Evolutionary conservation across 2,888 invertebrate species (phyloP).

Genomic region (Pocota personata): DNA sequence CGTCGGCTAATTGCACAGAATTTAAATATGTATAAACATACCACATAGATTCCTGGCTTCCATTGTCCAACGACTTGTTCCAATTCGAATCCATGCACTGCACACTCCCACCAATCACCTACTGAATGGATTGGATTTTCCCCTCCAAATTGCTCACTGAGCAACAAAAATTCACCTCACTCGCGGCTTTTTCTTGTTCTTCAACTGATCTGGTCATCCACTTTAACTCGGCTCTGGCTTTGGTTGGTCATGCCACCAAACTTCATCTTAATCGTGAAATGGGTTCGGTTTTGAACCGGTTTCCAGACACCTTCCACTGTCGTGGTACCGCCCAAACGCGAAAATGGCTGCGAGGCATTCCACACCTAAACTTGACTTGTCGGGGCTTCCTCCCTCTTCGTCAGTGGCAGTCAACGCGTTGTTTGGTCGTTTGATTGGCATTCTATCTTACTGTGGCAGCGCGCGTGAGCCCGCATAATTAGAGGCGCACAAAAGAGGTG

Average conservation of each 20-base stretch:
- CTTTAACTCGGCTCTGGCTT: slow-evolving; percentile 16
- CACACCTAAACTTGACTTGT: slow-evolving; percentile 48
- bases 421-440: slow-evolving; percentile 71
- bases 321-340: slow-evolving; percentile 67
- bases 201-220: slow-evolving; percentile 22
- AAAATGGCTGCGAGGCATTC: slow-evolving; percentile 73
- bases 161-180: slow-evolving; percentile 52
- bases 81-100: slow-evolving; percentile 4
- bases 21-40: neutral
- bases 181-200: slow-evolving; percentile 5
- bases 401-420: slow-evolving; percentile 67
- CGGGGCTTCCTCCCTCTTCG: slow-evolving; percentile 37
- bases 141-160: slow-evolving; percentile 2
- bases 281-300: slow-evolving; percentile 65
- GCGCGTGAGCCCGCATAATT: slow-evolving; percentile 53
- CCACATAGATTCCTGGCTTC: slow-evolving; percentile 1
- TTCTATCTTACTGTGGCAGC: slow-evolving; percentile 17
- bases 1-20: neutral
- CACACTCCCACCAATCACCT: slow-evolving; percentile 37
- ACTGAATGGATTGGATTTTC: neutral
- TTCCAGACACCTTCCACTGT: slow-evolving; percentile 41
- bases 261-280: slow-evolving; percentile 69
- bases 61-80: slow-evolving; percentile 14
- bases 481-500: slow-evolving; percentile 63
- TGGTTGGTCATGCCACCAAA: slow-evolving; percentile 59